These are phyloP conservation scores for Pinna nobilis DNA, from an alignment of 1,140 invertebrate species.

Conservation along the genomic window DNA sequence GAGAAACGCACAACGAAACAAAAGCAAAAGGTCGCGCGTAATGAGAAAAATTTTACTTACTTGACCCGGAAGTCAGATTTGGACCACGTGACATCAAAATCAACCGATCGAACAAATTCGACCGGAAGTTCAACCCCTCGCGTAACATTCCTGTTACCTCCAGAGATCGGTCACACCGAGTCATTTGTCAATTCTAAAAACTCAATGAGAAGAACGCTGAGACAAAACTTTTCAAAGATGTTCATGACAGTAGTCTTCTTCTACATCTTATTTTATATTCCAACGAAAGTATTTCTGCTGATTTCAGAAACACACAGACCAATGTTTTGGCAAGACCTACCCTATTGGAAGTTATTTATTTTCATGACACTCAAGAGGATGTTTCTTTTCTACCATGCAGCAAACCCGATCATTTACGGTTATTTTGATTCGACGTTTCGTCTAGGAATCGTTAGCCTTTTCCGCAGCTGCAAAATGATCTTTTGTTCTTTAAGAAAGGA, in stretches of 20 bases:
- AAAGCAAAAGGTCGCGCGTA: not conserved
- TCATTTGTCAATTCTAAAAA: not conserved
- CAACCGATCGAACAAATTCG: not conserved
- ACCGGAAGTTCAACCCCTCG: not conserved
- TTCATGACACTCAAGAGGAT: not conserved
- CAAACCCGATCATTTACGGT: not conserved
- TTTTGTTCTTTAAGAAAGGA: not conserved
- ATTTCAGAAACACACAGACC: not conserved
- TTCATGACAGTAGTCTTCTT: conserved; percentile 3
- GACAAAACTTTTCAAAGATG: conserved; percentile 10
- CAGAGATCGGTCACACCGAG: not conserved
- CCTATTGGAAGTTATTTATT: not conserved
- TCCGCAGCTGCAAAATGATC: not conserved
- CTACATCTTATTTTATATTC: conserved; percentile 1
- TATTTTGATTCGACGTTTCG: conserved; percentile 4
- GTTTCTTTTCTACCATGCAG: not conserved
- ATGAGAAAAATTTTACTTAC: not conserved
- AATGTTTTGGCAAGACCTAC: not conserved
- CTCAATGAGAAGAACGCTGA: not conserved
- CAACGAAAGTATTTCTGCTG: not conserved
- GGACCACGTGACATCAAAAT: not conserved
- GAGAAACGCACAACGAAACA: not conserved
- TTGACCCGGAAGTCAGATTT: not conserved
- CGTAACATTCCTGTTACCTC: not conserved
- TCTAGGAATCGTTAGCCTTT: not conserved